These are phyloP conservation scores for Cetonia aurata DNA, from an alignment of 2,888 invertebrate species.

Conservation along the genomic window DNA sequence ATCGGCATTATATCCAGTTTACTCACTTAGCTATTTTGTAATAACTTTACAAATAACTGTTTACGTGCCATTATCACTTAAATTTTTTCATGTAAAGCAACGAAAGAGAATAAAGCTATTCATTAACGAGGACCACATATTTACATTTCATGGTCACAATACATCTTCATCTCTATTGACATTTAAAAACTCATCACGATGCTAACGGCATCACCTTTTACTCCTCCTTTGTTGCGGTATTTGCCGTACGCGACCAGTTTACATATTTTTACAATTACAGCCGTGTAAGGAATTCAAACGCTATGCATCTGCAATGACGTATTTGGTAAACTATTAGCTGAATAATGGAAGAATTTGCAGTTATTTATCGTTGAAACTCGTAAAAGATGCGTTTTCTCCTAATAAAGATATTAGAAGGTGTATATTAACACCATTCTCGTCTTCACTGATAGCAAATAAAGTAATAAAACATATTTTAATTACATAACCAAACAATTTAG, in stretches of 20 bases:
- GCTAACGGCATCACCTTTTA: slow-evolving; percentile 34
- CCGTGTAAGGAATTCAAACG: slow-evolving; percentile 15
- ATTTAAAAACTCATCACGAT: slow-evolving; percentile 35
- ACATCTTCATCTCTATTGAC: slow-evolving; percentile 31
- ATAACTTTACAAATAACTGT: background rate
- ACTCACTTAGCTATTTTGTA: background rate
- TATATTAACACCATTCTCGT: too few relatives aligned
- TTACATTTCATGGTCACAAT: slow-evolving; percentile 32
- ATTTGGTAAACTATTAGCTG: background rate
- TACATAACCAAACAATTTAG: too few relatives aligned
- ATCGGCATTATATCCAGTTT: too few relatives aligned
- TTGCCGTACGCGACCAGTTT: slow-evolving; percentile 17
- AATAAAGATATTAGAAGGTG: too few relatives aligned
- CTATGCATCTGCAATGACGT: background rate
- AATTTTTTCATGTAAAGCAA: background rate
- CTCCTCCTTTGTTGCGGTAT: slow-evolving; percentile 33
- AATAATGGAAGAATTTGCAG: too few relatives aligned
- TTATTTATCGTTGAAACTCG: too few relatives aligned
- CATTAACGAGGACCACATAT: slow-evolving; percentile 38
- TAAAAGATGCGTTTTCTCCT: too few relatives aligned
- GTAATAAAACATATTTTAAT: too few relatives aligned
- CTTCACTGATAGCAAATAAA: too few relatives aligned
- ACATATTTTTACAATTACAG: slow-evolving; percentile 32
- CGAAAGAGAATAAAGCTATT: slow-evolving; percentile 5
- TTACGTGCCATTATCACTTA: background rate